Percentiles rank a stretch among this genome's conserved stretches.
Conservation (phyloP, 2,888 invertebrate genomes). For the Drosophila mulleri region DNA sequence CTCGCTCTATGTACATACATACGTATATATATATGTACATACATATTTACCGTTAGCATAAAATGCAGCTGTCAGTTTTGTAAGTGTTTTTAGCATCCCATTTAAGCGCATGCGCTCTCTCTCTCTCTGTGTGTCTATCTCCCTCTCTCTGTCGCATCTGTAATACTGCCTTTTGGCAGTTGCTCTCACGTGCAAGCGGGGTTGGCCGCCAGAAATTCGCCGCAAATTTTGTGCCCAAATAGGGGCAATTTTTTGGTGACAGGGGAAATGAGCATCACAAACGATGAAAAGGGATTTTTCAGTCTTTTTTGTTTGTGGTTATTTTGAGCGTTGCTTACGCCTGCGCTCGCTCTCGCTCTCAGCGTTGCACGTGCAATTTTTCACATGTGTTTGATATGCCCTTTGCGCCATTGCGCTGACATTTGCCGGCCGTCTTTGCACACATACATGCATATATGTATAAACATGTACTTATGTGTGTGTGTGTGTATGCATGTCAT, state of each 20-base stretch:
- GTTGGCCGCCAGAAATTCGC: conserved; percentile 55
- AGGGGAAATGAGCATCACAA: conserved; percentile 49
- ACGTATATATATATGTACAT: not conserved
- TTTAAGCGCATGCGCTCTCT: conserved; percentile 16
- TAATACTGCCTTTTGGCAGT: conserved; percentile 7
- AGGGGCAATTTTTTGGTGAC: conserved; percentile 41
- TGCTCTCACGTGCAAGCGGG: conserved; percentile 4
- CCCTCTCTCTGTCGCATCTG: not conserved
- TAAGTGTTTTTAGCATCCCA: conserved; percentile 34
- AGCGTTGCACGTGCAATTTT: conserved; percentile 67
- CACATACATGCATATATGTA: not conserved
- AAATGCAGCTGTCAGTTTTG: conserved; percentile 60
- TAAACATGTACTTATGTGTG: not conserved
- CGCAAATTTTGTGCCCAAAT: conserved; percentile 62
- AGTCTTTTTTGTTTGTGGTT: not conserved
- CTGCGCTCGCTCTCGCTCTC: conserved; percentile 38
- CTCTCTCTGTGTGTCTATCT: not conserved
- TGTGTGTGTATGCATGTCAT: conserved; percentile 26
- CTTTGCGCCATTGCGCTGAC: conserved; percentile 9
- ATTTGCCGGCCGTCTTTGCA: conserved; percentile 44
- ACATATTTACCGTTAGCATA: conserved; percentile 41
- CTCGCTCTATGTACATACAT: not conserved
- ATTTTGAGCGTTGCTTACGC: conserved; percentile 29
- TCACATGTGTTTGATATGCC: conserved; percentile 56
- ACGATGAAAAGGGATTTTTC: not conserved